phyloP scores from a whole-genome alignment of 2,797 vertebrate genomes.

The Vultur gryphus region DNA sequence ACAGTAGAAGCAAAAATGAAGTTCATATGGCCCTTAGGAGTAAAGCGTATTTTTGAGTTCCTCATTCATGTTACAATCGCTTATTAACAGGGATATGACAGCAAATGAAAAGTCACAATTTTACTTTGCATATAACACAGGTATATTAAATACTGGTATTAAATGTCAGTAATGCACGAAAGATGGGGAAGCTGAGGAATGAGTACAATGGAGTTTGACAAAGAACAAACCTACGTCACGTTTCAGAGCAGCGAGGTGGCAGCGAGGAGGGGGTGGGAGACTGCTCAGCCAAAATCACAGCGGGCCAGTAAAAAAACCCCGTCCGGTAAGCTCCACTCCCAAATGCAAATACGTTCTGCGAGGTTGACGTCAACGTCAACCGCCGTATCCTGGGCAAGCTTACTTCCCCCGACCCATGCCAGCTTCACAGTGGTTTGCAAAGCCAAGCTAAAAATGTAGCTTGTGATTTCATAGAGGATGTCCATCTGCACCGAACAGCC shows the following conservation, averaged over 20 bases:
- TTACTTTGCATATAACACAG: not conserved
- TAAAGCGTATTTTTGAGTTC: not conserved
- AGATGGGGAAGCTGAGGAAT: not conserved
- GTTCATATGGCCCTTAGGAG: not conserved
- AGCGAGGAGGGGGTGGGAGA: not conserved
- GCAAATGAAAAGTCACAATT: not conserved
- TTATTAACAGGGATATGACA: not conserved
- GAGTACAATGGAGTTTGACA: not conserved
- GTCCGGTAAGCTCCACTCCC: not conserved
- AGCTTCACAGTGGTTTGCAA: not conserved
- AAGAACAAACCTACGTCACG: fast-evolving
- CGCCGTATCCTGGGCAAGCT: not conserved
- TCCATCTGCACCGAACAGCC: constrained; percentile 58
- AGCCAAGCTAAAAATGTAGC: constrained; percentile 28
- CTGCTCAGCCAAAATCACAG: not conserved
- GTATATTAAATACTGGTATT: not conserved
- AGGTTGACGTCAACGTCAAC: not conserved
- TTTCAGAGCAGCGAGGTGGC: not conserved
- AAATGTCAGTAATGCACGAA: not conserved
- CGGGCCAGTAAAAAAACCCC: not conserved
- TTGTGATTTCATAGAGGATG: constrained; percentile 45
- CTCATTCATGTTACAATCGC: not conserved
- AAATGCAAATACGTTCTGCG: not conserved
- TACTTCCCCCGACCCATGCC: not conserved
- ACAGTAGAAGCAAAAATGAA: not conserved